Percentiles rank a stretch among this genome's conserved stretches.
These are phyloP conservation scores for Seira musarum DNA, from an alignment of 2,888 invertebrate species.

Conservation along the genomic window DNA sequence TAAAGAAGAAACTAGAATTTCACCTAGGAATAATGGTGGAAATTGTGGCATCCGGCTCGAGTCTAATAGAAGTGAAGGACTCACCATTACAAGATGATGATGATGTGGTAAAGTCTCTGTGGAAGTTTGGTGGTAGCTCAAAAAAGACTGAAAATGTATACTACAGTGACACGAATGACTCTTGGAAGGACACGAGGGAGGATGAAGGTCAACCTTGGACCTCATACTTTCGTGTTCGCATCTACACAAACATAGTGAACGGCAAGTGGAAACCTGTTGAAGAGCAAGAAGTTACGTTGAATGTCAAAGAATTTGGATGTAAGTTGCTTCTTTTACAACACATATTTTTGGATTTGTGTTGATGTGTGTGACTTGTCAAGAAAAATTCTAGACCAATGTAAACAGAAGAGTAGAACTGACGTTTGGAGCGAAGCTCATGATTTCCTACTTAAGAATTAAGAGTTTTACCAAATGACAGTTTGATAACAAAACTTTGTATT, in stretches of 20 bases:
- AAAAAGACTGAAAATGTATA: conserved; percentile 51
- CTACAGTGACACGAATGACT: conserved; percentile 63
- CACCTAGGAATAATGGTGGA: conserved; percentile 58
- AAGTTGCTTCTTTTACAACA: conserved; percentile 52
- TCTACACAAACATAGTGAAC: conserved; percentile 60
- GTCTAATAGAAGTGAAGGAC: conserved; percentile 65
- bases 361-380: no score
- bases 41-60: conserved; percentile 63
- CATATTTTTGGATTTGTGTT: not conserved
- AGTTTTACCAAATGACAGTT: no score
- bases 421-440: no score
- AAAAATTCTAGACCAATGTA: no score
- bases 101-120: conserved; percentile 27
- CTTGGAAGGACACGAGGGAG: conserved; percentile 48
- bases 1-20: not conserved
- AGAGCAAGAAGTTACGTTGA: conserved; percentile 68
- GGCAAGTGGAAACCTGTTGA: conserved; percentile 64
- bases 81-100: conserved; percentile 34
- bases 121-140: conserved; percentile 41
- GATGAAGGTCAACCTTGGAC: conserved; percentile 54
- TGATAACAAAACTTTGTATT: no score
- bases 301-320: conserved; percentile 67
- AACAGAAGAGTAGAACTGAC: no score
- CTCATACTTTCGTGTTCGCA: conserved; percentile 59
- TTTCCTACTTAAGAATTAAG: no score